Percentiles rank a stretch among this genome's conserved stretches.
phyloP scores from a whole-genome alignment of 2,797 vertebrate species.

The Pseudochirops cupreus region DNA sequence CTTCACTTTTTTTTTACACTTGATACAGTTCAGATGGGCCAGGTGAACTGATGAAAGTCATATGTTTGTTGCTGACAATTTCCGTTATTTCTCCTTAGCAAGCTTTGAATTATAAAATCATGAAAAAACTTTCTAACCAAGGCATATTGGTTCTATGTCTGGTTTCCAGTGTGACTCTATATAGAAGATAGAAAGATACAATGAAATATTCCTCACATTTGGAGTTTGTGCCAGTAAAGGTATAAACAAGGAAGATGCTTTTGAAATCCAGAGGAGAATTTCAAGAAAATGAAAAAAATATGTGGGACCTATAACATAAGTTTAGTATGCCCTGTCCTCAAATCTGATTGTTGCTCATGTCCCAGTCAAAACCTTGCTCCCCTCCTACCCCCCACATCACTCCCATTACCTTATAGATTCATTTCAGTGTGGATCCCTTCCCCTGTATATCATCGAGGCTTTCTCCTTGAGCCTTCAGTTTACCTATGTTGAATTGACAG shows the following conservation, averaged over 20 bases:
- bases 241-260: background rate
- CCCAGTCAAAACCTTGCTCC: no score
- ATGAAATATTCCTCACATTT: background rate
- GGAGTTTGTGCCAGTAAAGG: background rate
- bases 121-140: background rate
- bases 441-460: background rate
- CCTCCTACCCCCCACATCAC: no score
- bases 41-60: background rate
- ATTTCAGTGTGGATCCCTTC: background rate
- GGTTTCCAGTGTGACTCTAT: background rate
- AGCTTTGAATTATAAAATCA: background rate
- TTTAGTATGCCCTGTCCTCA: background rate
- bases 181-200: background rate
- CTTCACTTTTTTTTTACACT: background rate
- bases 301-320: background rate
- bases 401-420: background rate
- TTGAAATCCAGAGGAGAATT: background rate
- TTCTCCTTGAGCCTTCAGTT: background rate
- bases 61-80: background rate
- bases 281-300: background rate
- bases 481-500: background rate
- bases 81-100: background rate
- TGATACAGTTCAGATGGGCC: background rate
- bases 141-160: background rate
- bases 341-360: background rate